Conservation (phyloP, 2,113 vertebrate genomes). For the Pteropus alecto region DNA sequence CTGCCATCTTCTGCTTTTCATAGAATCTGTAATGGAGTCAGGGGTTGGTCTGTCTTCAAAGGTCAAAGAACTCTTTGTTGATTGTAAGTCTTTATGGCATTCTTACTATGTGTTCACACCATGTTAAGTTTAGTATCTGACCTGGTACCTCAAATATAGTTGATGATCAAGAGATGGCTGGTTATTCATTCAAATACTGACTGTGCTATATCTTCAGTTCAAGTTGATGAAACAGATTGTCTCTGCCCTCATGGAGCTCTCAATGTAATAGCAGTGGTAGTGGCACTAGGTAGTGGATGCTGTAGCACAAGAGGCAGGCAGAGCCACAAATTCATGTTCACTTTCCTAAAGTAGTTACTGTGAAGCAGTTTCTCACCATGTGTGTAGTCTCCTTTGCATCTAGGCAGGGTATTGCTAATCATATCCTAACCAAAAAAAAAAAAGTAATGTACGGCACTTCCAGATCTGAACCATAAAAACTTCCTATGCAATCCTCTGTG, state of each 20-base stretch:
- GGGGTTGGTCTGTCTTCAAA: not conserved
- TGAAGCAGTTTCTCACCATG: not conserved
- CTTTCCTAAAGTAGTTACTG: too few relatives aligned
- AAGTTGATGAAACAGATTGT: not conserved
- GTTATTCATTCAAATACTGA: not conserved
- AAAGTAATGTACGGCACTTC: not conserved
- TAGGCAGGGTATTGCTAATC: not conserved
- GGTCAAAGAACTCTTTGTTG: not conserved
- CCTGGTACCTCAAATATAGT: not conserved
- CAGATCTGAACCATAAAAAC: not conserved
- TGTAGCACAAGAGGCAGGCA: not conserved
- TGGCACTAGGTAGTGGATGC: not conserved
- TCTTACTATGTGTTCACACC: not conserved
- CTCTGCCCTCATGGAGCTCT: not conserved
- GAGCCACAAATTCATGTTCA: not conserved
- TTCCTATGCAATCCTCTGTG: not conserved
- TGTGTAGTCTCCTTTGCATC: not conserved
- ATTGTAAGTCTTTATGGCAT: not conserved
- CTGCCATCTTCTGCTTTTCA: not conserved
- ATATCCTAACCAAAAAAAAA: not conserved
- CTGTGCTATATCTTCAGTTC: not conserved
- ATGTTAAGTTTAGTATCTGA: not conserved
- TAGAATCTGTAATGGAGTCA: not conserved
- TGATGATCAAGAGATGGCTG: not conserved
- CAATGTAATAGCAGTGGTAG: accelerated